Evolutionary conservation across 2,113 vertebrate genomes (phyloP).

Genomic region (Triplophysa dalaica): DNA sequence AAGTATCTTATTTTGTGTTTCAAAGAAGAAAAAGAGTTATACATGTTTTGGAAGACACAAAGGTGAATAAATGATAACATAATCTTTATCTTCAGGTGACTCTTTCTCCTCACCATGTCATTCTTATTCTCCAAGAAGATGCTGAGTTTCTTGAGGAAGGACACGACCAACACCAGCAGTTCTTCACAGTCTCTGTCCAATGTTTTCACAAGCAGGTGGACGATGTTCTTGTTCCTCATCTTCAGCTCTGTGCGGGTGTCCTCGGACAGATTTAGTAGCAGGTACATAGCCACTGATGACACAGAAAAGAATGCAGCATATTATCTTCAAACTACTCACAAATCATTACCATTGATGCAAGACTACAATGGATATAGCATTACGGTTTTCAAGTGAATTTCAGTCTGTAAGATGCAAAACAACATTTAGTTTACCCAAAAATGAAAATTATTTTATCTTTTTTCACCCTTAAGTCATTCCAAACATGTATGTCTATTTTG

Average conservation of each 20-base stretch:
- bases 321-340: not conserved
- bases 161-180: constrained; percentile 87
- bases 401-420: too few relatives aligned
- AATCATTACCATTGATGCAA: not conserved
- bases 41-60: too few relatives aligned
- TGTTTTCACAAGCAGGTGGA: constrained; percentile 89
- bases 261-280: constrained; percentile 92
- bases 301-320: not conserved
- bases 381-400: too few relatives aligned
- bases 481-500: too few relatives aligned
- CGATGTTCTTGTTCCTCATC: constrained; percentile 96
- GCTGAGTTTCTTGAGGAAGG: constrained; percentile 96
- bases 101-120: constrained; percentile 84
- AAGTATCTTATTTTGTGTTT: too few relatives aligned
- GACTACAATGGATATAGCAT: too few relatives aligned
- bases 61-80: too few relatives aligned
- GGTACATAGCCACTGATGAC: constrained; percentile 81
- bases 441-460: too few relatives aligned
- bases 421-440: too few relatives aligned
- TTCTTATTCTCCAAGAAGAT: constrained; percentile 97
- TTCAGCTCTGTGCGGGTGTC: constrained; percentile 91
- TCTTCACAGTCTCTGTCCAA: constrained; percentile 87
- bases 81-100: too few relatives aligned
- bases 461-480: too few relatives aligned
- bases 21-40: too few relatives aligned